A percentile compares a stretch with the other conserved stretches of the same genome.
phyloP scores from a whole-genome alignment of 2,797 vertebrate genomes.

The Buphagus erythrorhynchus region DNA sequence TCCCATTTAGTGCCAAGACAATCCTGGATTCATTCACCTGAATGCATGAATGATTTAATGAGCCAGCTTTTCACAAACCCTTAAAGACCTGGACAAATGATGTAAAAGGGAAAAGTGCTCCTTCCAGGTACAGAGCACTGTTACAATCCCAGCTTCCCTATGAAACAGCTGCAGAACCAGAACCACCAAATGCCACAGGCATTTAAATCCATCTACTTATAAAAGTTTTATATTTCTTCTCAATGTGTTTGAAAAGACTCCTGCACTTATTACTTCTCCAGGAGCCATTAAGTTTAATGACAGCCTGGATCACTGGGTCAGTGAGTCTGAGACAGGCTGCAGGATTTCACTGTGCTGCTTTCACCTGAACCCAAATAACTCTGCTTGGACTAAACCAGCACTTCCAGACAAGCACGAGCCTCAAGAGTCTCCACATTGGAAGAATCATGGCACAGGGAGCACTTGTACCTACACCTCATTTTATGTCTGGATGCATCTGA shows the following conservation, averaged over 20 bases:
- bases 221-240: not conserved
- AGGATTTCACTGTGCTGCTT: not conserved
- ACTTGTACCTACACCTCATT: not conserved
- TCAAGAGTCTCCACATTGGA: not conserved
- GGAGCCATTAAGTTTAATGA: not conserved
- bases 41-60: not conserved
- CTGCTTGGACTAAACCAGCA: not conserved
- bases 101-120: not conserved
- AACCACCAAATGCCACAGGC: not conserved
- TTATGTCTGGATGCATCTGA: not conserved
- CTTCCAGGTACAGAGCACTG: not conserved
- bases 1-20: not conserved
- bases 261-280: slow-evolving; percentile 2
- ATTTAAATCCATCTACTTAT: not conserved
- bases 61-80: not conserved
- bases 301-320: not conserved
- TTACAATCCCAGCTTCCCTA: not conserved
- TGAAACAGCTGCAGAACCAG: not conserved
- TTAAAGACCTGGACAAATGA: not conserved
- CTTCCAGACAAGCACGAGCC: not conserved
- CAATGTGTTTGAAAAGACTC: not conserved
- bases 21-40: not conserved
- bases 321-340: not conserved
- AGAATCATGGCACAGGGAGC: not conserved
- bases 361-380: not conserved